A percentile compares a stretch with the other conserved stretches of the same genome.
Evolutionary conservation across 2,888 invertebrate species (phyloP).

Genomic region (Melinaea menophilus): DNA sequence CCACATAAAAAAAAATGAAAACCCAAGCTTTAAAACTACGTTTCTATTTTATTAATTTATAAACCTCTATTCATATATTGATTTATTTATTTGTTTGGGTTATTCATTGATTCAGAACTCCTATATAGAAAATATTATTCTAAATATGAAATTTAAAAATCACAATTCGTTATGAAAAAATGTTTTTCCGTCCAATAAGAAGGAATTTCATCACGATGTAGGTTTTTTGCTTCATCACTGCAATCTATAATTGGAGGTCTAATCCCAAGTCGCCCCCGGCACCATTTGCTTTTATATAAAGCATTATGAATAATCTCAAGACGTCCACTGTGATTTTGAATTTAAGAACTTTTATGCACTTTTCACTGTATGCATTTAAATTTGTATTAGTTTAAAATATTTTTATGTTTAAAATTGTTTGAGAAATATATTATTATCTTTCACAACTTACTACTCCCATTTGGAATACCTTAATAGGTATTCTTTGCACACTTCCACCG

Average conservation of each 20-base stretch:
- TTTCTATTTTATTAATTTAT: too few species aligned
- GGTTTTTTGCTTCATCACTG: constrained; percentile 36
- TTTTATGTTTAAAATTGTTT: background rate
- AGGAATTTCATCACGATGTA: constrained; percentile 40
- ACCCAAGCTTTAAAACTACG: too few species aligned
- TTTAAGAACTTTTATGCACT: constrained; percentile 1
- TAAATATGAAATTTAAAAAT: too few species aligned
- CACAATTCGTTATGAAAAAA: constrained; percentile 10
- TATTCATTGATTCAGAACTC: too few species aligned
- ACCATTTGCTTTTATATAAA: constrained; percentile 15
- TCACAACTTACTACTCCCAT: too few species aligned
- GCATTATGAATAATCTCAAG: constrained; percentile 17
- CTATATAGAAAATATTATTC: too few species aligned
- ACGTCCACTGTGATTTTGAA: constrained; percentile 14
- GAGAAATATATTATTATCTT: background rate
- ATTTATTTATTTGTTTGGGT: too few species aligned
- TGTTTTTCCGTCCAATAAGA: constrained; percentile 12
- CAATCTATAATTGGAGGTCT: constrained; percentile 39
- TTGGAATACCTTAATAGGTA: too few species aligned
- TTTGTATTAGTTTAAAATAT: background rate
- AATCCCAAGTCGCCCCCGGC: constrained; percentile 25
- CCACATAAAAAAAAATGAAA: too few species aligned
- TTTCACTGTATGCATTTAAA: background rate
- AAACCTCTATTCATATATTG: too few species aligned
- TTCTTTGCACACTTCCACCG: too few species aligned